Conservation (phyloP, 2,797 vertebrate genomes). For the Gobio occitaniae region DNA sequence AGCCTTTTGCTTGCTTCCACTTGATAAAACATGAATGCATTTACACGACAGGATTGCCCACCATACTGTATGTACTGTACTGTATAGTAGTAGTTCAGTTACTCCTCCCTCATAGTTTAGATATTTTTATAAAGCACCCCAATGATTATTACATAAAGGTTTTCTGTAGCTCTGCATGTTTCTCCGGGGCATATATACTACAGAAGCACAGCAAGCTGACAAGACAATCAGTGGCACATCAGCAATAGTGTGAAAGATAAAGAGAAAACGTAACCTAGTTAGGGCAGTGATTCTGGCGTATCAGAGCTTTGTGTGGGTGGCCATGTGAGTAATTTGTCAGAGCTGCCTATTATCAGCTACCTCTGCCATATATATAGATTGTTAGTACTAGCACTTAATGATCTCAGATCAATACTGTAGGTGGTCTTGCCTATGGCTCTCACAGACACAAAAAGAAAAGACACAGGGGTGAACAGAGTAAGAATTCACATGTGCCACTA, state of each 20-base stretch:
- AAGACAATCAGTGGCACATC: conserved; percentile 10
- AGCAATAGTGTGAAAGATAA: conserved; percentile 20
- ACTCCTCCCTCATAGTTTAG: background rate
- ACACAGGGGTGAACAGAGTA: background rate
- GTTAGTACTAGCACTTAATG: conserved; percentile 57
- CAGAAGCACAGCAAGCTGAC: background rate
- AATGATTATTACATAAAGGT: conserved; percentile 23
- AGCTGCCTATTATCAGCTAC: conserved; percentile 27
- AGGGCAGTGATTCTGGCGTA: conserved; percentile 67
- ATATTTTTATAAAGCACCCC: conserved; percentile 15
- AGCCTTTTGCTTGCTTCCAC: background rate
- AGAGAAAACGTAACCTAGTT: conserved; percentile 40
- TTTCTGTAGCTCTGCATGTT: background rate
- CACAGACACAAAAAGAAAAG: conserved; percentile 14
- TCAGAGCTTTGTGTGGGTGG: conserved; percentile 65
- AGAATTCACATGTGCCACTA: background rate
- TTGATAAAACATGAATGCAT: background rate
- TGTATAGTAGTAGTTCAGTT: background rate
- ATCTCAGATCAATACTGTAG: conserved; percentile 26
- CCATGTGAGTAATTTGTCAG: conserved; percentile 57
- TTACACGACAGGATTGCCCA: background rate
- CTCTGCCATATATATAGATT: background rate
- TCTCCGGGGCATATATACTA: conserved; percentile 1
- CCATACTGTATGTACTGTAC: background rate
- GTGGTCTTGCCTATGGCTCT: conserved; percentile 27